phyloP scores from a whole-genome alignment of 2,113 vertebrate species.

The Plecturocebus donacophilus region DNA sequence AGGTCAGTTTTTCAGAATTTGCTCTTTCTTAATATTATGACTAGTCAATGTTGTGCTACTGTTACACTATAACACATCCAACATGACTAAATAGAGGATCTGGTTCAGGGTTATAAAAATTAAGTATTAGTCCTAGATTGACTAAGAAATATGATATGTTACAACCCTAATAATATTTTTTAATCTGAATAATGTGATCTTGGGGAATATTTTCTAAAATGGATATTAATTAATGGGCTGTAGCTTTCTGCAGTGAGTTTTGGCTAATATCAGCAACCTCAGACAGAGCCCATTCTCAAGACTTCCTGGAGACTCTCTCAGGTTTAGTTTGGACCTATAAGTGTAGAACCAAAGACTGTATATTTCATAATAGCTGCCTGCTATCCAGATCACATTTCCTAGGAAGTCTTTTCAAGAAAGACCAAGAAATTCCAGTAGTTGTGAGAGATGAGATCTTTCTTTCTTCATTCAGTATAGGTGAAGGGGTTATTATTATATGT shows the following conservation, averaged over 20 bases:
- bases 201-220: neutral
- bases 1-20: slow-evolving; percentile 12
- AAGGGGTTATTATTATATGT: neutral
- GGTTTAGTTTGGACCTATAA: neutral
- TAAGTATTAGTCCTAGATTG: neutral
- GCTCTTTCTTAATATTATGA: neutral
- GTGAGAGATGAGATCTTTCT: neutral
- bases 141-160: neutral
- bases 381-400: neutral
- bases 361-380: neutral
- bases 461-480: neutral
- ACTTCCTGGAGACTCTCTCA: neutral
- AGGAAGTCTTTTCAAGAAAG: neutral
- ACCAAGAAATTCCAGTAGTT: neutral
- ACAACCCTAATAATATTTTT: neutral
- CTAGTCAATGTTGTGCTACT: neutral
- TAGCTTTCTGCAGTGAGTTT: neutral
- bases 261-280: neutral
- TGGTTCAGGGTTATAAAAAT: neutral
- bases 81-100: neutral
- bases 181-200: neutral
- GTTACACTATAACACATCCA: neutral
- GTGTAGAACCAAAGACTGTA: neutral
- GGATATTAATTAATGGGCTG: neutral
- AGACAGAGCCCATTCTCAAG: neutral